A percentile compares a stretch with the other conserved stretches of the same genome.
These are phyloP conservation scores for Dipodomys merriami DNA, from an alignment of 2,113 vertebrate genomes.

Conservation along the genomic window DNA sequence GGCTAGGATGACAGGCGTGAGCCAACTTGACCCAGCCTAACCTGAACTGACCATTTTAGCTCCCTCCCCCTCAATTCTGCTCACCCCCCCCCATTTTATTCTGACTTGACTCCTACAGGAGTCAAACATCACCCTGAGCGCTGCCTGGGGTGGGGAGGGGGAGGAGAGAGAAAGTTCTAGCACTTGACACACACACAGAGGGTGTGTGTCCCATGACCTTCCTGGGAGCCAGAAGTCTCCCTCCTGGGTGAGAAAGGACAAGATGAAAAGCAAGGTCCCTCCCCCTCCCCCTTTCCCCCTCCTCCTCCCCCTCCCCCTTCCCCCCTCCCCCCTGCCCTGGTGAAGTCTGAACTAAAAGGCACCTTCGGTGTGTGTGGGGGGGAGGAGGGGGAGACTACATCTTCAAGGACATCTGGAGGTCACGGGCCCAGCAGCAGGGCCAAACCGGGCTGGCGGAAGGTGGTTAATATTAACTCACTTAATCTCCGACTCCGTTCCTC, in stretches of 20 bases:
- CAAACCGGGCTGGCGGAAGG: neutral
- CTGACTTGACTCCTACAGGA: too few species aligned
- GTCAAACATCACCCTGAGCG: neutral
- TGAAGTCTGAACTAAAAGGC: neutral
- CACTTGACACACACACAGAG: neutral
- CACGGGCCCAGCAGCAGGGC: too few species aligned
- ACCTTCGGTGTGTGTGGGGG: neutral
- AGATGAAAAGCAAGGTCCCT: too few species aligned
- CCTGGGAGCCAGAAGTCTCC: too few species aligned
- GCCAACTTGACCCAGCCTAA: too few species aligned
- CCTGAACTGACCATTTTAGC: too few species aligned
- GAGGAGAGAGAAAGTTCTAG: neutral
- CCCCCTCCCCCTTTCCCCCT: too few species aligned
- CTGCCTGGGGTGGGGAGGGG: neutral
- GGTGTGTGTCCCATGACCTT: too few species aligned
- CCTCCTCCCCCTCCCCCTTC: too few species aligned
- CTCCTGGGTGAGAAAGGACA: neutral
- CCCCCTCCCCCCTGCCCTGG: accelerated
- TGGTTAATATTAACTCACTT: neutral
- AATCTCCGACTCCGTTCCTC: neutral
- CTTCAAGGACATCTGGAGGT: neutral
- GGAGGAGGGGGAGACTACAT: neutral
- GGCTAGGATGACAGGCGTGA: too few species aligned
- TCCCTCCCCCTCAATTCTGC: too few species aligned
- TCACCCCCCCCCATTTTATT: too few species aligned